Base-by-base conservation (phyloP, 1,140 invertebrate species). In the Yoshiicerus persimilis region DNA sequence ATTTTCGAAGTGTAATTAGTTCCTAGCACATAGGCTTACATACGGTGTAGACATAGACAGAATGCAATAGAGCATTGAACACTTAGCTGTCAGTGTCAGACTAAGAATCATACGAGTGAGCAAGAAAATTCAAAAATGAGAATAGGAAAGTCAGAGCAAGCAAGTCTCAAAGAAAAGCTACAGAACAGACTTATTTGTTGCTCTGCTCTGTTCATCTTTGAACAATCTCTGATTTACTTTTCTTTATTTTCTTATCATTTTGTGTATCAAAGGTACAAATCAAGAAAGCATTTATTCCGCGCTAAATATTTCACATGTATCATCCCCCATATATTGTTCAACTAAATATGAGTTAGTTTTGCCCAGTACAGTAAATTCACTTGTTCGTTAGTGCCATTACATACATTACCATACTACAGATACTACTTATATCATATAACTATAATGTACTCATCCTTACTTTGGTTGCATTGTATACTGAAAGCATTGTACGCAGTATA, bases 171-270 rank as follows among this genome's bases (percentile, higher is more conserved):
- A n/a, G n/a, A n/a, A n/a, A n/a, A n/a, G 4, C 41, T 47, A 47
- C 41, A 66, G 25, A 66, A n/a, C 62, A 66, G n/a, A 75, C 25
- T 80, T 80, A 80, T 80, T n/a, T 80, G 75, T 38, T 80, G 34
- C 75, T 80, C 20, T 56, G 47, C 47, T 56, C 47, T 56, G 34
- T 36, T 80, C 75, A 80, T 80, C 75, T 80, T 34, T 80, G 11
- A 4, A 80, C 75, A 34, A 38, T 25, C 75, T 80, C 20, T 80
- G 34, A 32, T 80, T 80, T 80, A 80, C 75, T 80, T 80, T 80
- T 80, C 75, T 80, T 80, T 80, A 80, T 80, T 80, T 77, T 80
- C 75, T 80, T 80, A 80, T 80, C 75, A 80, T 36, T 80, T 80
- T 23, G 16, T 80, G 75, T 80, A 80, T 80, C 75, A 80, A 80